Conservation (phyloP, 1,140 invertebrate species). For the Bradysia coprophila region DNA sequence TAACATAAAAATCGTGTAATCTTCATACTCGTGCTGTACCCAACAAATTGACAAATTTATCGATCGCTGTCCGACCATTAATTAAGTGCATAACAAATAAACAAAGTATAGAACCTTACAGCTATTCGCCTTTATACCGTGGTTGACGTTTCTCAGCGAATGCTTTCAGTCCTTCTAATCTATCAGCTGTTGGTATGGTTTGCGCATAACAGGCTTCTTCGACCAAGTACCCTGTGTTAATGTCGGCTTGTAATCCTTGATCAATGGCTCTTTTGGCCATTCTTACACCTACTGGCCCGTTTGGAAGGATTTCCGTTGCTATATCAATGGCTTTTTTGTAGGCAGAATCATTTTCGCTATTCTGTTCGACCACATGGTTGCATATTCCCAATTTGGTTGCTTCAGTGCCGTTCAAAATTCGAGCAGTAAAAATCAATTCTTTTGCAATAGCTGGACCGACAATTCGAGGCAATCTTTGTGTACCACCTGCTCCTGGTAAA, state of each 20-base stretch:
- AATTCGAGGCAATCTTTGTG: conserved; percentile 79
- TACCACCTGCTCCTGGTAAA: conserved; percentile 93
- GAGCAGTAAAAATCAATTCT: conserved; percentile 87
- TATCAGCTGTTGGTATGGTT: conserved; percentile 79
- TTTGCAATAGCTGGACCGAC: conserved; percentile 78
- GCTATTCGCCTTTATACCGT: conserved; percentile 47
- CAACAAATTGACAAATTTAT: too few species aligned
- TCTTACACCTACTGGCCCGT: conserved; percentile 82
- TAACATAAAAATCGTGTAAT: too few species aligned
- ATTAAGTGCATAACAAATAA: too few species aligned
- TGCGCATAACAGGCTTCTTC: conserved; percentile 89
- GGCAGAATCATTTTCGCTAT: conserved; percentile 69
- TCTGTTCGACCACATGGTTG: conserved; percentile 75
- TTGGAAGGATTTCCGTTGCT: conserved; percentile 74
- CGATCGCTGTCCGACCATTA: too few species aligned
- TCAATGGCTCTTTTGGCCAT: conserved; percentile 90
- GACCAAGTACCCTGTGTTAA: conserved; percentile 66
- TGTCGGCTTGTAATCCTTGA: conserved; percentile 62
- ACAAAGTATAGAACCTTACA: neutral
- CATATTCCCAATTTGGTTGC: conserved; percentile 63
- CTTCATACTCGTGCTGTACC: too few species aligned
- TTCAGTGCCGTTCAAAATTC: conserved; percentile 61
- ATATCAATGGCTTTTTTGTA: conserved; percentile 63
- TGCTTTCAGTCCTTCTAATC: conserved; percentile 80
- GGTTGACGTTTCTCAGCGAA: conserved; percentile 90